Evolutionary conservation across 2,113 vertebrate species (phyloP).

Genomic region (Donacobius atricapilla): DNA sequence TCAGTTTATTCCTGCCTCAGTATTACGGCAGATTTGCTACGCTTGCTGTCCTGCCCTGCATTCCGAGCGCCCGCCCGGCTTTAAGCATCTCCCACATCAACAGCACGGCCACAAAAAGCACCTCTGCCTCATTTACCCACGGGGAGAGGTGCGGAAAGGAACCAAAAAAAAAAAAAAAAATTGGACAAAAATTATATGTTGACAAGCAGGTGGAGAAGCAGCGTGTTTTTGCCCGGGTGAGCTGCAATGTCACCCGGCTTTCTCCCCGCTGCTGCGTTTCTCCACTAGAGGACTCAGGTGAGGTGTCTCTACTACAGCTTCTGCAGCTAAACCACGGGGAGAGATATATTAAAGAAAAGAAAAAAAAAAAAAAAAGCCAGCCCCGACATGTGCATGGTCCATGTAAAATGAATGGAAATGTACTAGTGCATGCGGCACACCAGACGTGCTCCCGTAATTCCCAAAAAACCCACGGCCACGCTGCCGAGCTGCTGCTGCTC

Average conservation of each 20-base stretch:
- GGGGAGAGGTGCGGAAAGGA: neutral
- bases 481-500: neutral
- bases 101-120: neutral
- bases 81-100: neutral
- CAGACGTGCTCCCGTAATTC: neutral
- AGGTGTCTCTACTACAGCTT: slow-evolving; percentile 36
- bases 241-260: neutral
- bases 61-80: neutral
- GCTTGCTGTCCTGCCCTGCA: neutral
- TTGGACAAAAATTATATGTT: accelerated
- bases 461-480: neutral
- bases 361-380: neutral
- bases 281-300: slow-evolving; percentile 65
- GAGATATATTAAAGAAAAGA: neutral
- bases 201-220: neutral
- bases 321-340: slow-evolving; percentile 30
- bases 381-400: slow-evolving; percentile 42
- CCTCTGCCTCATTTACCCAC: neutral
- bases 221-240: neutral
- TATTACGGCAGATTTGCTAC: neutral
- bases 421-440: slow-evolving; percentile 44
- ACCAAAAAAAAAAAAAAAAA: neutral
- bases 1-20: neutral
- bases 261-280: neutral
- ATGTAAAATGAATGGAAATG: slow-evolving; percentile 62